Evolutionary conservation across 2,113 vertebrate genomes (phyloP).

Genomic region (Ailuropoda melanoleuca): DNA sequence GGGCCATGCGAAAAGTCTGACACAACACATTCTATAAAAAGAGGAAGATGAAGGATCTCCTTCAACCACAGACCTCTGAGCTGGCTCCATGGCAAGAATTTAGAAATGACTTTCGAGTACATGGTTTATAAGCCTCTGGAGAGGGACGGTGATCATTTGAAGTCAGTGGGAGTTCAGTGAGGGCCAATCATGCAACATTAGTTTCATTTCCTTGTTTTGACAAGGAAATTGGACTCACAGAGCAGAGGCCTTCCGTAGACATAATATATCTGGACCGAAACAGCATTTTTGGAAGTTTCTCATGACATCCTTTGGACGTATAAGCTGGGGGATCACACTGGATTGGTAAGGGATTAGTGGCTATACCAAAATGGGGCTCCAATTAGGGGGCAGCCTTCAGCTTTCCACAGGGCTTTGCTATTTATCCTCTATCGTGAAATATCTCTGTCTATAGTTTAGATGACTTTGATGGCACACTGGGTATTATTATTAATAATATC

Average conservation of each 20-base stretch:
- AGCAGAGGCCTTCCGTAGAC: background rate
- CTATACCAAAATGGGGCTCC: background rate
- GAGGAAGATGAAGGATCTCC: background rate
- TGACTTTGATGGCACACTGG: no score
- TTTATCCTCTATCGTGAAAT: background rate
- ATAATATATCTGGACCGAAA: background rate
- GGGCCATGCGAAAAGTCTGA: background rate
- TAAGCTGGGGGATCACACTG: background rate
- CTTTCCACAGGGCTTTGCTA: background rate
- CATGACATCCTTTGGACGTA: background rate
- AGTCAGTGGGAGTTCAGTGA: constrained; percentile 6
- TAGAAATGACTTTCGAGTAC: background rate
- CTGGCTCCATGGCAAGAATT: background rate
- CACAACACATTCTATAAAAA: background rate
- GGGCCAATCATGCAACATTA: constrained; percentile 39
- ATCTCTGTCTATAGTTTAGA: background rate
- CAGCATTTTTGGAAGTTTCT: constrained; percentile 1
- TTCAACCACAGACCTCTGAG: background rate
- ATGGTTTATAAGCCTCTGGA: constrained; percentile 35
- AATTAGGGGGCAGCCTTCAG: background rate
- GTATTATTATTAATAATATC: background rate
- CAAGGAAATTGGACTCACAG: constrained; percentile 50
- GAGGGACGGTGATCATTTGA: constrained; percentile 19
- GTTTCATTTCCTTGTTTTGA: constrained; percentile 71
- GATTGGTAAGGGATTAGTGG: background rate